Conservation (phyloP, 1,140 invertebrate genomes). For the Philotrypesis tridentata region DNA sequence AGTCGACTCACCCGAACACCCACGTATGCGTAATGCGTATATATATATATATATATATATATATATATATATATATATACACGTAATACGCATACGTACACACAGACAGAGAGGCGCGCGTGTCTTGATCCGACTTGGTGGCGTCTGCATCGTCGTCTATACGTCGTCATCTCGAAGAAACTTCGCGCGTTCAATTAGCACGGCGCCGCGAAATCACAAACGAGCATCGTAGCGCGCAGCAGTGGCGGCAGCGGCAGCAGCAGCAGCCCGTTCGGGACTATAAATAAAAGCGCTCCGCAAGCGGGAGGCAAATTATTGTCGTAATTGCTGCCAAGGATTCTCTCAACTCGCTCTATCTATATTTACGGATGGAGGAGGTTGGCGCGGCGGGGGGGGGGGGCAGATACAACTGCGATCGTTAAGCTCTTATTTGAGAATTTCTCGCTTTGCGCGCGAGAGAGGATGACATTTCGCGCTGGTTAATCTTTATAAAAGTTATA, state of each 20-base stretch:
- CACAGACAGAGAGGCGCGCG: too few species aligned
- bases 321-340: conserved; percentile 57
- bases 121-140: neutral
- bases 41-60: too few species aligned
- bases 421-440: conserved; percentile 35
- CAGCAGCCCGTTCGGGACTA: neutral
- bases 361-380: neutral
- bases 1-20: neutral
- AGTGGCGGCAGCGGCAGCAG: neutral
- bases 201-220: conserved; percentile 44
- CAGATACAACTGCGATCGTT: conserved; percentile 33
- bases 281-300: conserved; percentile 36
- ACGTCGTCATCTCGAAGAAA: conserved; percentile 8
- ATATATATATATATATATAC: too few species aligned
- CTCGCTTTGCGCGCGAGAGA: too few species aligned
- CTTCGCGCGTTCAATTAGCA: conserved; percentile 34
- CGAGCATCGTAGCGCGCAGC: neutral
- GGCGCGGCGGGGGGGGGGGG: too few species aligned
- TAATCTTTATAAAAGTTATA: conserved; percentile 23
- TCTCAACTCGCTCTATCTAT: neutral
- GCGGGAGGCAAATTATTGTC: conserved; percentile 28
- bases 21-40: too few species aligned
- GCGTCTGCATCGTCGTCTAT: conserved; percentile 14
- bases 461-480: conserved; percentile 27
- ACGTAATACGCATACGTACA: neutral